Conservation (phyloP, 2,113 vertebrate genomes). For the Pseudonaja textilis region DNA sequence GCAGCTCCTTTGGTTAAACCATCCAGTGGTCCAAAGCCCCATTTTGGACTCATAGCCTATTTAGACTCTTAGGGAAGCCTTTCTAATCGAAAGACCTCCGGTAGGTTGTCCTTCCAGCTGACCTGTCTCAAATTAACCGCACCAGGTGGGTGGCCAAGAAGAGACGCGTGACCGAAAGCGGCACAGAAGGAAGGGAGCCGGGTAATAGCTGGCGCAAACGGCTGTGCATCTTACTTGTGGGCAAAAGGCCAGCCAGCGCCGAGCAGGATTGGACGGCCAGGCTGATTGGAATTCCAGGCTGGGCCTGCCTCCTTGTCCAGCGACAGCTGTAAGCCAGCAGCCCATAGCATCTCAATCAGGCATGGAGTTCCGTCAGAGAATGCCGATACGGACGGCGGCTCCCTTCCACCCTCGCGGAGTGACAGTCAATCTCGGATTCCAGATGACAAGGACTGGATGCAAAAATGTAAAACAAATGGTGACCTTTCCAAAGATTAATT, state of each 20-base stretch:
- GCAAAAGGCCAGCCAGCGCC: constrained; percentile 86
- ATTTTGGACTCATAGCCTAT: neutral
- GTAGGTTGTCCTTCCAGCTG: constrained; percentile 28
- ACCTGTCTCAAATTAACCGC: constrained; percentile 50
- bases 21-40: constrained; percentile 5
- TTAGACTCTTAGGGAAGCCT: constrained; percentile 23
- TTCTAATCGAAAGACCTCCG: constrained; percentile 1
- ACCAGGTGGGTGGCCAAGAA: constrained; percentile 66
- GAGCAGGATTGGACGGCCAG: constrained; percentile 79
- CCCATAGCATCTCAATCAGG: constrained; percentile 96
- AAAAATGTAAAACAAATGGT: constrained; percentile 90
- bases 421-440: constrained; percentile 85
- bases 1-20: neutral
- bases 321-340: constrained; percentile 98
- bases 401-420: constrained; percentile 77
- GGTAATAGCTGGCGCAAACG: constrained; percentile 79
- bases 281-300: constrained; percentile 94
- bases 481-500: constrained; percentile 97
- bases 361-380: constrained; percentile 79
- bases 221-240: constrained; percentile 74
- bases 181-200: constrained; percentile 76
- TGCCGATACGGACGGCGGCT: constrained; percentile 82
- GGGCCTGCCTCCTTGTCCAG: constrained; percentile 84
- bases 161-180: constrained; percentile 67
- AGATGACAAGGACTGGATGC: constrained; percentile 79